Evolutionary conservation across 2,797 vertebrate genomes (phyloP).

Genomic region (Etheostoma perlongum): DNA sequence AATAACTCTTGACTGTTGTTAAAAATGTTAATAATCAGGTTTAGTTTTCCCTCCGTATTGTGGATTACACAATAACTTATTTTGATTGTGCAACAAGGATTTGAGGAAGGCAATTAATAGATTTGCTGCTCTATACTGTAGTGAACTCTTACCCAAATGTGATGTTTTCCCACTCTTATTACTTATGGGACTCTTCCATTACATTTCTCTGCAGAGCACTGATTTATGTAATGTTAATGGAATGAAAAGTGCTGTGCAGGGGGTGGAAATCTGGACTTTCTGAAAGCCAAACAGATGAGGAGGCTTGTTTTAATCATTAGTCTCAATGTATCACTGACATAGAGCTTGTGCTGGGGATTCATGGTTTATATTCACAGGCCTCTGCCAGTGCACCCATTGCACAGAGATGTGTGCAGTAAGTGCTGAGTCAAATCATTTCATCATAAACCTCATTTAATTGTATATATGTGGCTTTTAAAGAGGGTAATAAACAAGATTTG

Average conservation of each 20-base stretch:
- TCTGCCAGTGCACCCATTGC: constrained; percentile 35
- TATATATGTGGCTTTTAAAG: constrained; percentile 38
- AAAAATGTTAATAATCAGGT: constrained; percentile 15
- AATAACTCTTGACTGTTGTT: constrained; percentile 16
- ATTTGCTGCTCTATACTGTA: constrained; percentile 41
- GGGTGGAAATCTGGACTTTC: constrained; percentile 79
- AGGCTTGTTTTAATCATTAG: constrained; percentile 83
- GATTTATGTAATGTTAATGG: constrained; percentile 81
- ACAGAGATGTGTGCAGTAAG: constrained; percentile 44
- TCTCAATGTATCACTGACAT: constrained; percentile 74
- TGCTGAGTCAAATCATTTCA: constrained; percentile 34
- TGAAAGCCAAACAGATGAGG: constrained; percentile 69
- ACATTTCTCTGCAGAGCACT: constrained; percentile 65
- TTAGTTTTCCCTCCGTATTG: constrained; percentile 42
- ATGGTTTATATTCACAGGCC: constrained; percentile 51
- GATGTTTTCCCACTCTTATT: constrained; percentile 55
- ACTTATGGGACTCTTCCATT: constrained; percentile 73
- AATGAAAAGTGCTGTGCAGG: constrained; percentile 76
- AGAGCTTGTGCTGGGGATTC: constrained; percentile 56
- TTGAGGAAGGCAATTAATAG: constrained; percentile 63
- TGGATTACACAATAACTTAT: constrained; percentile 66
- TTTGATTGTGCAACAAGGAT: constrained; percentile 70
- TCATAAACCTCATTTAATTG: constrained; percentile 38
- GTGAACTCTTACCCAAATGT: constrained; percentile 65
- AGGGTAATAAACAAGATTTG: constrained; percentile 29